Conservation (phyloP, 2,888 invertebrate genomes). For the Meliscaeva auricollis region DNA sequence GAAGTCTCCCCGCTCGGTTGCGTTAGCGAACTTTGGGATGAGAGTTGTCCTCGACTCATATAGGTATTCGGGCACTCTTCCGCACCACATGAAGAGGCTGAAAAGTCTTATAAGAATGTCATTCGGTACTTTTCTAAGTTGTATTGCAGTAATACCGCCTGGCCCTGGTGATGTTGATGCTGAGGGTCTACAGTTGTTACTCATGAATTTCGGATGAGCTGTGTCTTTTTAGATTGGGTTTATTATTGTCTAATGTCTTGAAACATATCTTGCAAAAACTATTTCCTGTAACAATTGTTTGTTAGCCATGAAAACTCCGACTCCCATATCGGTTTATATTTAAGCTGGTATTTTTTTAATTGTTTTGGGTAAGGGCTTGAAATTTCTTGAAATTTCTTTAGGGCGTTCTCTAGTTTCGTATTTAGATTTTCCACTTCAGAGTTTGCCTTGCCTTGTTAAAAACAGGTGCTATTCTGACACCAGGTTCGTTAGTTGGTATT, state of each 20-base stretch:
- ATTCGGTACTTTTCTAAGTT: too few species aligned
- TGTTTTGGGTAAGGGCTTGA: neutral
- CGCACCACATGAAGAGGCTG: neutral
- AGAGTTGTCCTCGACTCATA: neutral
- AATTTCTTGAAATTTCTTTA: conserved; percentile 8
- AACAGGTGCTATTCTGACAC: too few species aligned
- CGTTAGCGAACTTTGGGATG: neutral
- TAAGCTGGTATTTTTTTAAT: neutral
- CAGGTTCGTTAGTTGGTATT: too few species aligned
- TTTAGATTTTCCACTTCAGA: too few species aligned
- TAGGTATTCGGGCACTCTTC: neutral
- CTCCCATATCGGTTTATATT: neutral
- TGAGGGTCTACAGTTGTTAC: too few species aligned
- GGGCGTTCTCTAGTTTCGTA: too few species aligned
- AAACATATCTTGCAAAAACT: conserved; percentile 19
- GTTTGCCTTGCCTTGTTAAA: too few species aligned
- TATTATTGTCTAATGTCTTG: conserved; percentile 6
- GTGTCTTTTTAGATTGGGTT: conserved; percentile 15
- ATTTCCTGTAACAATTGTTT: conserved; percentile 4
- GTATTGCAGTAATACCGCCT: too few species aligned
- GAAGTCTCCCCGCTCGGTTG: neutral
- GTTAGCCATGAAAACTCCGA: neutral
- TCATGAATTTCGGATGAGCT: conserved; percentile 7
- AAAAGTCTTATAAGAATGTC: too few species aligned
- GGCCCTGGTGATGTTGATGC: too few species aligned